Percentiles rank a stretch among this genome's conserved stretches.
Evolutionary conservation across 2,113 vertebrate genomes (phyloP).

Genomic region (Clarias magur): DNA sequence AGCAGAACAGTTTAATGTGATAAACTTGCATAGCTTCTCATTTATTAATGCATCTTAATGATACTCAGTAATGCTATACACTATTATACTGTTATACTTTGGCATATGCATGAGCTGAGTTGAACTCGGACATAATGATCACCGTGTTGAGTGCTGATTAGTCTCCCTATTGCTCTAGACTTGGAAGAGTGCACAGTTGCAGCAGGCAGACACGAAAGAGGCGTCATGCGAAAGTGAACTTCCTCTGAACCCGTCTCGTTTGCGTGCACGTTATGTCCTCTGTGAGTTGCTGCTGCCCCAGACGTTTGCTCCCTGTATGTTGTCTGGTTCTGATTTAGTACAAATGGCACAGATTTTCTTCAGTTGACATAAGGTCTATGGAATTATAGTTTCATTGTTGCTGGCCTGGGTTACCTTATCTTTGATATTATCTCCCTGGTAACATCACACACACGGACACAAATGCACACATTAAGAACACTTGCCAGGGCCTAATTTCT

Average conservation of each 20-base stretch:
- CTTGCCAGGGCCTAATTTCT: not conserved
- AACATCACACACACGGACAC: conserved; percentile 7
- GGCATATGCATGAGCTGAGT: not conserved
- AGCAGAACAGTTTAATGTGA: not conserved
- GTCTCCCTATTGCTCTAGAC: conserved; percentile 29
- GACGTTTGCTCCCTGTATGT: conserved; percentile 4
- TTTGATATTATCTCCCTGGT: not conserved
- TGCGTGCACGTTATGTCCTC: not conserved
- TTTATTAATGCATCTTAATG: not conserved
- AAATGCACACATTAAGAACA: not conserved
- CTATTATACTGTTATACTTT: too few species aligned
- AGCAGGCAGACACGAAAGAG: conserved; percentile 55
- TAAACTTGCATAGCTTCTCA: not conserved
- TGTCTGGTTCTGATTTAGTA: conserved; percentile 10
- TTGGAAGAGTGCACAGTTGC: conserved; percentile 54
- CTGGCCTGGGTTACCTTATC: conserved; percentile 6
- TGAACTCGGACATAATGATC: not conserved
- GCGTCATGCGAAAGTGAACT: conserved; percentile 60
- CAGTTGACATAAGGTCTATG: not conserved
- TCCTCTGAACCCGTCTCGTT: conserved; percentile 54
- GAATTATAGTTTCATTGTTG: not conserved
- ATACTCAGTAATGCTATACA: not conserved
- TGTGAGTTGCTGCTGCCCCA: conserved; percentile 13
- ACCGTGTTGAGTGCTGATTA: conserved; percentile 31
- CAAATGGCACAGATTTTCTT: not conserved